Percentiles rank a stretch among this genome's conserved stretches.
phyloP scores from a whole-genome alignment of 2,797 vertebrate species.

The Syndactyla subalaris region DNA sequence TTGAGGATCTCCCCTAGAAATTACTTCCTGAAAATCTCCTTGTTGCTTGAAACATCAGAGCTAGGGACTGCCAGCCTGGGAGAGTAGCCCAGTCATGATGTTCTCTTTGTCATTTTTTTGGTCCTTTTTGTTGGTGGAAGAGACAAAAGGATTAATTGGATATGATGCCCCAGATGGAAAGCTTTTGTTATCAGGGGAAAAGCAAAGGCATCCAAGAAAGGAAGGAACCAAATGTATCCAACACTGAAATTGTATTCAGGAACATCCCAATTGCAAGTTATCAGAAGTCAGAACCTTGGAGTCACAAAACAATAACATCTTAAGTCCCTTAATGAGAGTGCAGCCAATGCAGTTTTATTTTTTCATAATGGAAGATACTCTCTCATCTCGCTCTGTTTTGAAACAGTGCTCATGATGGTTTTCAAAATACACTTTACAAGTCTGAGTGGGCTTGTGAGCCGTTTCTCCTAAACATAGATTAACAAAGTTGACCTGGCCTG shows the following conservation, averaged over 20 bases:
- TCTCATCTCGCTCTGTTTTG: neutral
- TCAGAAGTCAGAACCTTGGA: neutral
- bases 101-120: neutral
- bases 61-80: conserved; percentile 35
- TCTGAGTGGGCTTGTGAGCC: neutral
- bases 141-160: conserved; percentile 21
- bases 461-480: neutral
- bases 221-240: conserved; percentile 11
- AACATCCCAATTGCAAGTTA: neutral
- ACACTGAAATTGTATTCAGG: neutral
- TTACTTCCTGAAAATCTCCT: conserved; percentile 30
- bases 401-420: neutral
- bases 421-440: neutral
- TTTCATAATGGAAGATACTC: neutral
- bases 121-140: conserved; percentile 1
- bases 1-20: neutral
- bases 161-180: conserved; percentile 21
- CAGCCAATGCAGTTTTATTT: neutral
- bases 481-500: neutral
- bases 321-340: neutral
- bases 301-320: neutral
- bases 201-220: conserved; percentile 32
- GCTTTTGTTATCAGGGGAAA: conserved; percentile 34
- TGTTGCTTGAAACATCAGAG: neutral
- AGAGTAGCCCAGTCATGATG: conserved; percentile 29